Evolutionary conservation across 2,888 invertebrate genomes (phyloP).

Genomic region (Tipula lateralis): DNA sequence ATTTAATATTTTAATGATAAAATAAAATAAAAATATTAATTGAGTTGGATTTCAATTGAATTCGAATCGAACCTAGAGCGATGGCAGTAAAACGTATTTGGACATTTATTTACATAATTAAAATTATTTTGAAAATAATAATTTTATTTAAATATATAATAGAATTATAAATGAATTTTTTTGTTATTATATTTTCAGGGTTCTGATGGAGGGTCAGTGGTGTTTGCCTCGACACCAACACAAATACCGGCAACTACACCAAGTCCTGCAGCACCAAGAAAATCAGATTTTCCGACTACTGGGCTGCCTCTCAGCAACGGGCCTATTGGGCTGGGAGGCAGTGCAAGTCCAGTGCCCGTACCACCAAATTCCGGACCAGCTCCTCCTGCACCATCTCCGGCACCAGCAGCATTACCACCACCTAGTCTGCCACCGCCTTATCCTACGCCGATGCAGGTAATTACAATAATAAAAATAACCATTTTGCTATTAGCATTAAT

Average conservation of each 20-base stretch:
- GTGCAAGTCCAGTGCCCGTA: constrained; percentile 60
- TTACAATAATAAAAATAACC: not conserved
- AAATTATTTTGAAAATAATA: not conserved
- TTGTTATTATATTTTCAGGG: constrained; percentile 53
- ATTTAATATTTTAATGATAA: not conserved
- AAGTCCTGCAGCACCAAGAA: constrained; percentile 60
- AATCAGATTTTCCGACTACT: constrained; percentile 59
- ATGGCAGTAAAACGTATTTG: not conserved
- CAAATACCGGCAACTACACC: constrained; percentile 45
- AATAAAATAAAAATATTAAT: constrained; percentile 33
- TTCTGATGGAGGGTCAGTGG: constrained; percentile 71
- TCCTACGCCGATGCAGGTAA: constrained; percentile 50
- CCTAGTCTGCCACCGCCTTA: constrained; percentile 61
- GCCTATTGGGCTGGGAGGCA: constrained; percentile 59
- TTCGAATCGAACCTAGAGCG: constrained; percentile 30
- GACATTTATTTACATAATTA: not conserved
- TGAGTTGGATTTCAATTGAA: constrained; percentile 32
- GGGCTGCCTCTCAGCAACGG: constrained; percentile 54
- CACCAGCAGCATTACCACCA: constrained; percentile 63
- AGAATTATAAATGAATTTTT: constrained; percentile 32
- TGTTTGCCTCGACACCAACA: constrained; percentile 59
- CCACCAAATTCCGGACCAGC: constrained; percentile 59
- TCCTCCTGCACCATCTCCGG: constrained; percentile 64
- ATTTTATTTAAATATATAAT: not conserved
- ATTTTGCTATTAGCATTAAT: not conserved